Conservation (phyloP, 2,797 vertebrate genomes). For the Enteromius thamalakanensis region DNA sequence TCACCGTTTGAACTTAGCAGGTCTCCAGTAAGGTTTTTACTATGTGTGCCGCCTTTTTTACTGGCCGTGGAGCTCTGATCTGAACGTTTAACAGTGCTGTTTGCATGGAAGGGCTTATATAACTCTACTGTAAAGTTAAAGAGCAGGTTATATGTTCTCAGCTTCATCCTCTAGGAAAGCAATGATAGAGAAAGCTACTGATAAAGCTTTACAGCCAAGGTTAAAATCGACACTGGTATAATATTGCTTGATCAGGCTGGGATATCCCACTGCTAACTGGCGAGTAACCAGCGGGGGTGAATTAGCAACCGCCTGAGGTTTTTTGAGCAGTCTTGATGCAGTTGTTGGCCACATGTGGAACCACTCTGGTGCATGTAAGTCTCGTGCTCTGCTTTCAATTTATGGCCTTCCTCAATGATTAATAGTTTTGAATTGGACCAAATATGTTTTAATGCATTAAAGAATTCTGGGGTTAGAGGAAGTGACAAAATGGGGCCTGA, state of each 20-base stretch:
- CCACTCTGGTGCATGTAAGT: slow-evolving; percentile 45
- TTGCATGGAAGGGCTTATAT: slow-evolving; percentile 45
- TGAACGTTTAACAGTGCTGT: slow-evolving; percentile 42
- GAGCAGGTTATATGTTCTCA: slow-evolving; percentile 32
- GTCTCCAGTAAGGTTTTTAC: slow-evolving; percentile 38
- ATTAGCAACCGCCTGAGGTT: slow-evolving; percentile 41
- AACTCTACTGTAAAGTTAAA: slow-evolving; percentile 55
- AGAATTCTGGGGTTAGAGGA: slow-evolving; percentile 50
- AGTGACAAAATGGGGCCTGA: slow-evolving; percentile 44
- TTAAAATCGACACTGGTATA: slow-evolving; percentile 38
- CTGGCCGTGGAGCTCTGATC: slow-evolving; percentile 35
- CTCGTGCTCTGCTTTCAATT: slow-evolving; percentile 56
- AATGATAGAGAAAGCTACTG: background rate
- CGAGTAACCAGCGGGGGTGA: slow-evolving; percentile 28
- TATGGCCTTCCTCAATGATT: slow-evolving; percentile 52
- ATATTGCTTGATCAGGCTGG: slow-evolving; percentile 15
- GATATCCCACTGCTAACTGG: slow-evolving; percentile 28
- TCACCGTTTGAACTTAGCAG: slow-evolving; percentile 4
- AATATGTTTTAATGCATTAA: slow-evolving; percentile 56
- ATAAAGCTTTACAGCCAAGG: slow-evolving; percentile 43
- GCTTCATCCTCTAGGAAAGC: slow-evolving; percentile 3
- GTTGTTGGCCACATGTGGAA: slow-evolving; percentile 53
- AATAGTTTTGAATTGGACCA: slow-evolving; percentile 56
- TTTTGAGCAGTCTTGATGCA: slow-evolving; percentile 18
- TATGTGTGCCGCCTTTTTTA: slow-evolving; percentile 24